A percentile compares a stretch with the other conserved stretches of the same genome.
Evolutionary conservation across 2,888 invertebrate genomes (phyloP).

Genomic region (Coelinius sp.): DNA sequence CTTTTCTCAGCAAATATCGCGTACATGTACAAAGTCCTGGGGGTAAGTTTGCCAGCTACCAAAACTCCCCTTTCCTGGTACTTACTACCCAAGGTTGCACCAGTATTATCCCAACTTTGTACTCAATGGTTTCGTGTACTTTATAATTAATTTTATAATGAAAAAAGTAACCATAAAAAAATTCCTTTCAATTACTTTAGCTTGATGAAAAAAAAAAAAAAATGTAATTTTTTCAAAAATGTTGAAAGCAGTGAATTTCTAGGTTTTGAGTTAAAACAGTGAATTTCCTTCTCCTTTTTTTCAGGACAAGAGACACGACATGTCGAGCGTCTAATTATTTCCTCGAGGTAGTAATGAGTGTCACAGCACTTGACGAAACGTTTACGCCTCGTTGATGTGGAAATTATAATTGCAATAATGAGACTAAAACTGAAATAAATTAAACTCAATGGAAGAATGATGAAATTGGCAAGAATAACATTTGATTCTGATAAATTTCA

Average conservation of each 20-base stretch:
- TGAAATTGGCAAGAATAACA: background rate
- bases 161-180: background rate
- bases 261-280: background rate
- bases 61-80: background rate
- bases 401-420: background rate
- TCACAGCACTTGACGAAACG: slow-evolving; percentile 1
- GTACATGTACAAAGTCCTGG: slow-evolving; percentile 6
- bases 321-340: background rate
- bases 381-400: background rate
- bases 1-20: background rate
- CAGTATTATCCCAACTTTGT: background rate
- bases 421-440: no score
- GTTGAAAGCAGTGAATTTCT: background rate
- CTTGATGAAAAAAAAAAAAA: background rate
- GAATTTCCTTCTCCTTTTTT: background rate
- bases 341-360: background rate
- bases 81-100: background rate
- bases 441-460: no score
- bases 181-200: background rate
- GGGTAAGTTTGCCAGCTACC: background rate
- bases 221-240: background rate
- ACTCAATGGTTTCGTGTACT: slow-evolving; percentile 10
- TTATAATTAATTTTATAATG: slow-evolving; percentile 3
- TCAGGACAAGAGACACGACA: background rate
- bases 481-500: slow-evolving; percentile 1